Percentiles rank a stretch among this genome's conserved stretches.
phyloP scores from a whole-genome alignment of 2,888 invertebrate species.

The Drosophila subquinaria region DNA sequence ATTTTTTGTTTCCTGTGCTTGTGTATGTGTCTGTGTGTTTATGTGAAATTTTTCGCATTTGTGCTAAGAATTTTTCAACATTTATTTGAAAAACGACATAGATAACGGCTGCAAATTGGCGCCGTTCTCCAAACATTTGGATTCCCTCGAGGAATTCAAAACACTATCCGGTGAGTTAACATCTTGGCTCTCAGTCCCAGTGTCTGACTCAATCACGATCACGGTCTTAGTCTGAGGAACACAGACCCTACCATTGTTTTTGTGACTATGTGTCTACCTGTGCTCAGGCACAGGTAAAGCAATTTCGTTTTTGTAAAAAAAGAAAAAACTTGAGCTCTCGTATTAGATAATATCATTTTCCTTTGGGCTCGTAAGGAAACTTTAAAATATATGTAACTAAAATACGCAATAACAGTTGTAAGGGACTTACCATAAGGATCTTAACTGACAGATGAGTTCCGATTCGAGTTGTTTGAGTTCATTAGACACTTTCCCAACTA shows the following conservation, averaged over 20 bases:
- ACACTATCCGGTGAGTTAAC: conserved; percentile 79
- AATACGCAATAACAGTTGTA: not conserved
- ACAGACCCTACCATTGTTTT: conserved; percentile 1
- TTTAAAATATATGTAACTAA: not conserved
- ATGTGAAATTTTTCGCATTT: not conserved
- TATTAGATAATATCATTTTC: conserved; percentile 9
- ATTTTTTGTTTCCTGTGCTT: conserved; percentile 7
- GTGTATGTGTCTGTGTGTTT: conserved; percentile 5
- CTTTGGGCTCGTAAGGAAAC: not conserved
- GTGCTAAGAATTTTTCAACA: conserved; percentile 54
- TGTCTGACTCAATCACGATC: not conserved
- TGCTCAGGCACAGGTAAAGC: not conserved
- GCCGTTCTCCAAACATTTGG: conserved; percentile 83
- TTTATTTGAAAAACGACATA: conserved; percentile 73
- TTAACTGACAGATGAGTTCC: not conserved
- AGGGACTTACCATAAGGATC: no score
- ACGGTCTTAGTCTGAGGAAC: not conserved
- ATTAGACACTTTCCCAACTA: no score
- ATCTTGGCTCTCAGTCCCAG: not conserved
- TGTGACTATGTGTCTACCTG: conserved; percentile 14
- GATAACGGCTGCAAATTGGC: conserved; percentile 83
- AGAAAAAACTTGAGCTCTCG: not conserved
- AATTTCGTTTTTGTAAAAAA: not conserved
- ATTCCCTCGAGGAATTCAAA: conserved; percentile 84
- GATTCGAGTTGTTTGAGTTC: not conserved